Evolutionary conservation across 2,797 vertebrate genomes (phyloP).

Genomic region (Anomalospiza imberbis): DNA sequence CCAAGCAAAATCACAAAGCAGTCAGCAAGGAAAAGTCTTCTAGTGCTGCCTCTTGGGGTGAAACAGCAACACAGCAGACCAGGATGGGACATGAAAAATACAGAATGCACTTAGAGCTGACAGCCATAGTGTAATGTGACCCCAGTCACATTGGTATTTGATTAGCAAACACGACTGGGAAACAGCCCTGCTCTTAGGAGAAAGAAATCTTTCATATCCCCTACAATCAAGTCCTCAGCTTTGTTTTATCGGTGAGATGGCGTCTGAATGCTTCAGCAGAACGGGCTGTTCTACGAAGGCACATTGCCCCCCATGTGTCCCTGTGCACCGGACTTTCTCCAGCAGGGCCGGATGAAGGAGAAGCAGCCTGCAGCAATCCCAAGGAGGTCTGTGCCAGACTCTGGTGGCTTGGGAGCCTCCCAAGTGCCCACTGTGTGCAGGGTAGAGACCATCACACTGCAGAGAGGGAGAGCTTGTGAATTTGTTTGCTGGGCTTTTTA

Average conservation of each 20-base stretch:
- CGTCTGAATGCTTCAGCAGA: neutral
- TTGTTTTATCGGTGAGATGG: neutral
- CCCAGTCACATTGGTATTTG: constrained; percentile 46
- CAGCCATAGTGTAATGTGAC: constrained; percentile 48
- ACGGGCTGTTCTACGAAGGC: neutral
- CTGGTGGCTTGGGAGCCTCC: neutral
- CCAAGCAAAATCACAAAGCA: neutral
- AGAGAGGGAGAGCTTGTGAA: neutral
- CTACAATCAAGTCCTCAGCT: neutral
- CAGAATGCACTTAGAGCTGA: neutral
- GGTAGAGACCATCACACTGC: neutral
- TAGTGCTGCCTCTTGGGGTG: neutral
- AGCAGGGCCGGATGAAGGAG: neutral
- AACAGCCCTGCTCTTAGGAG: constrained; percentile 23
- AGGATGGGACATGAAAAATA: constrained; percentile 41
- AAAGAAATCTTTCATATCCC: constrained; percentile 47
- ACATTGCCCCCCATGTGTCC: neutral
- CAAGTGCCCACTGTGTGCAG: rapidly evolving
- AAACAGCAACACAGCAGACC: neutral
- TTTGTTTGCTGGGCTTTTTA: neutral
- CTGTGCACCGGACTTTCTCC: neutral
- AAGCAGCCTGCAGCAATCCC: neutral
- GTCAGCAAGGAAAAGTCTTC: neutral
- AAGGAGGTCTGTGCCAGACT: neutral
- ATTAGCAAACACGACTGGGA: constrained; percentile 11